A percentile compares a stretch with the other conserved stretches of the same genome.
phyloP scores from a whole-genome alignment of 1,140 invertebrate genomes.

The Leptinotarsa defecta region DNA sequence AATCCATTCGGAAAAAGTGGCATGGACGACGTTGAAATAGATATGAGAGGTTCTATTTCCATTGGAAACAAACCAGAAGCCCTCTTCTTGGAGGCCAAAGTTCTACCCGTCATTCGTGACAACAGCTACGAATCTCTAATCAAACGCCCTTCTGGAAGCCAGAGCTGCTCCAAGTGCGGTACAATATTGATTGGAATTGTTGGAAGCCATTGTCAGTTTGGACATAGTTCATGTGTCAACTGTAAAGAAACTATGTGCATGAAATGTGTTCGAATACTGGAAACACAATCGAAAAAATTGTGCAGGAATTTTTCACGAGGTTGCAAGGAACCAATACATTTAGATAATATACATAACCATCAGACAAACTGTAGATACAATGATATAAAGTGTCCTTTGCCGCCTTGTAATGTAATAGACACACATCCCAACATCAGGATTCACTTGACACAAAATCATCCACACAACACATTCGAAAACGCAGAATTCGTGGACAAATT shows the following conservation, averaged over 20 bases:
- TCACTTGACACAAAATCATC: constrained; percentile 27
- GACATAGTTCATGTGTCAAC: constrained; percentile 29
- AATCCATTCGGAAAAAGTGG: not conserved
- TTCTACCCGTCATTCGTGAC: constrained; percentile 5
- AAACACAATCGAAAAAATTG: constrained; percentile 17
- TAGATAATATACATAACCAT: constrained; percentile 14
- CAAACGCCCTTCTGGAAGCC: not conserved
- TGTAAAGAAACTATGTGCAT: constrained; percentile 30
- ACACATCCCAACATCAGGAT: not conserved
- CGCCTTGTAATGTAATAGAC: not conserved
- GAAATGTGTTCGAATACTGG: constrained; percentile 24
- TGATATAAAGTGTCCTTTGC: constrained; percentile 19
- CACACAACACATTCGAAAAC: not conserved
- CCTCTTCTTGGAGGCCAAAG: not conserved
- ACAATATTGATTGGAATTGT: not conserved
- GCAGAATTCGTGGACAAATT: constrained; percentile 1
- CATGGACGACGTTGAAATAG: not conserved
- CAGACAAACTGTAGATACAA: constrained; percentile 26
- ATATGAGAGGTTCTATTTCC: not conserved
- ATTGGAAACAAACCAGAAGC: constrained; percentile 17
- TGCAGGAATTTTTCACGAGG: constrained; percentile 35
- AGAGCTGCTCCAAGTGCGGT: not conserved
- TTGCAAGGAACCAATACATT: constrained; percentile 23
- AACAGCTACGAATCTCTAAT: constrained; percentile 13
- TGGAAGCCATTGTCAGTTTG: constrained; percentile 16